Evolutionary conservation across 2,113 vertebrate species (phyloP).

Genomic region (Nannobrachium achirus): DNA sequence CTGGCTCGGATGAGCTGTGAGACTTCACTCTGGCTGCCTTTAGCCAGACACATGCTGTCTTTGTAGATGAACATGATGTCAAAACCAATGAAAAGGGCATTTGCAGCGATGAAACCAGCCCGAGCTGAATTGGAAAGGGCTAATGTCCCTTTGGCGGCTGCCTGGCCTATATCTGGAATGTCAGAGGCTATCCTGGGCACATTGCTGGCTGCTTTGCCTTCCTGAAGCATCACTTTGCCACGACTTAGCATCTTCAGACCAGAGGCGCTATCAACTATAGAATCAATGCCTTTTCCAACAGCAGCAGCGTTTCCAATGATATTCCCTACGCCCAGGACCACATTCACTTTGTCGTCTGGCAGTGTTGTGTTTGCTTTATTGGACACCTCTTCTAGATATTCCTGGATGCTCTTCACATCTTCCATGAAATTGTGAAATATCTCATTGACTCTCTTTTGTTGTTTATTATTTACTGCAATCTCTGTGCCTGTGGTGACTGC

Average conservation of each 20-base stretch:
- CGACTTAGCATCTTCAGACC: conserved; percentile 25
- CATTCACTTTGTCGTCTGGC: background rate
- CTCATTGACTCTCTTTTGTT: conserved; percentile 29
- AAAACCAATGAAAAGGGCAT: conserved; percentile 57
- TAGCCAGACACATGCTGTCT: conserved; percentile 53
- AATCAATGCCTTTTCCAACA: conserved; percentile 36
- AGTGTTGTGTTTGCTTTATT: background rate
- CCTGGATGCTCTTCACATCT: conserved; percentile 39
- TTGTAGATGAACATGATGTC: conserved; percentile 60
- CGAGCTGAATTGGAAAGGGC: conserved; percentile 48
- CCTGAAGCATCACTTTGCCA: conserved; percentile 34
- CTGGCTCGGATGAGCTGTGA: conserved; percentile 50
- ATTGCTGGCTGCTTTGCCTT: conserved; percentile 36
- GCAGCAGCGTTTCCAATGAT: background rate
- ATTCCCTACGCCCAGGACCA: background rate
- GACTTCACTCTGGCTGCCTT: conserved; percentile 51
- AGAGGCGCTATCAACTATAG: conserved; percentile 27
- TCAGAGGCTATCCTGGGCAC: conserved; percentile 46
- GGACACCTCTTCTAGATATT: conserved; percentile 28
- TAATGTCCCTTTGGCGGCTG: conserved; percentile 51
- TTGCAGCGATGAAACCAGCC: conserved; percentile 45
- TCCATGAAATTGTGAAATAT: conserved; percentile 34
- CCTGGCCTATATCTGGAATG: conserved; percentile 55
- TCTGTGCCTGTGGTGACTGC: conserved; percentile 44
- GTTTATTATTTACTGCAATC: conserved; percentile 29